Percentiles rank a stretch among this genome's conserved stretches.
Conservation (phyloP, 2,797 vertebrate genomes). For the Carcharodon carcharias region DNA sequence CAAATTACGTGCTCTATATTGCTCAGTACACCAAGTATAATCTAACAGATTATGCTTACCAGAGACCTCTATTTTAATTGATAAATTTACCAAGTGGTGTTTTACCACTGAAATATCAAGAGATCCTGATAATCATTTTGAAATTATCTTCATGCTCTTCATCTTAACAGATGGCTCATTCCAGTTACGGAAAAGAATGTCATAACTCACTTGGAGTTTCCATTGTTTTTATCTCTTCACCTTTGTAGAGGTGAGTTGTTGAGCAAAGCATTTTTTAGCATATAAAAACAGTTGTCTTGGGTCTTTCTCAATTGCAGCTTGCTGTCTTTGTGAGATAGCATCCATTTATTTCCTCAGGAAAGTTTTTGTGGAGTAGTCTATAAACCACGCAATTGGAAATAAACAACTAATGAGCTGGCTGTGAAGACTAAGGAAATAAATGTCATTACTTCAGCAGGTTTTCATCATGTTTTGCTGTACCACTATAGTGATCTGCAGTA, state of each 20-base stretch:
- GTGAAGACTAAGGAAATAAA: slow-evolving; percentile 18
- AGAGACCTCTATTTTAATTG: background rate
- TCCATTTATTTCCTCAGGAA: slow-evolving; percentile 22
- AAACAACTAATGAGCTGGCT: background rate
- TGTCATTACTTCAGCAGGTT: background rate
- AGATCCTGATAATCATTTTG: background rate
- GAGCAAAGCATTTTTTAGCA: background rate
- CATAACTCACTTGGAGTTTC: background rate
- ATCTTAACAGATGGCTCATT: background rate
- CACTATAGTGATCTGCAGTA: background rate
- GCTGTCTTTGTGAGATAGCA: background rate
- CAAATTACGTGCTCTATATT: background rate
- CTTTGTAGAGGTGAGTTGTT: background rate
- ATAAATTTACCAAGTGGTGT: background rate
- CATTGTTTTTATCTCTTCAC: background rate
- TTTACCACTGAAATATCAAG: background rate
- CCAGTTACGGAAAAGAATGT: background rate
- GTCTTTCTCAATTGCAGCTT: background rate
- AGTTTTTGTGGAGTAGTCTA: background rate
- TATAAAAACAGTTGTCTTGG: background rate
- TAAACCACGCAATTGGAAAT: background rate
- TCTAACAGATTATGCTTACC: background rate
- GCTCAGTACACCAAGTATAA: background rate
- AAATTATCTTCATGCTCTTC: background rate
- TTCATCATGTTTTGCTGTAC: background rate